Evolutionary conservation across 2,113 vertebrate genomes (phyloP).

Genomic region (Circaetus cinerascens): DNA sequence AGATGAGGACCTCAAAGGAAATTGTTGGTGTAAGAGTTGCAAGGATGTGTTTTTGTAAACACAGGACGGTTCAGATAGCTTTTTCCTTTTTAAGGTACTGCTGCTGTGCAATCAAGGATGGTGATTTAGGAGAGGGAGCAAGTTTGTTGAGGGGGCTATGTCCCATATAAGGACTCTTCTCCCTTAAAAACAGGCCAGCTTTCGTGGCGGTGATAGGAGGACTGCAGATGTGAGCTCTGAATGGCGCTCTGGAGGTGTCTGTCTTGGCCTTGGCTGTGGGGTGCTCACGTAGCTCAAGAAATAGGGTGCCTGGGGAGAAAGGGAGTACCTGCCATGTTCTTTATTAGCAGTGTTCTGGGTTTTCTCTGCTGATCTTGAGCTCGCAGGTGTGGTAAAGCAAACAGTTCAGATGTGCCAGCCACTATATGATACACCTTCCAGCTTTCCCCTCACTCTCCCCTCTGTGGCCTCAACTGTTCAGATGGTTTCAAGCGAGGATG

Average conservation of each 20-base stretch:
- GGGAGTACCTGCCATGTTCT: not conserved
- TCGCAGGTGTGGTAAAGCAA: not conserved
- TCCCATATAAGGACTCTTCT: not conserved
- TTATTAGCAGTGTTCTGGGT: rapidly evolving
- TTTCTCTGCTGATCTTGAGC: not conserved
- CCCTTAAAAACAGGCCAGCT: not conserved
- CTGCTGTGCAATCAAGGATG: not conserved
- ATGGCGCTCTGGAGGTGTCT: not conserved
- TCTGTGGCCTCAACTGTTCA: not conserved
- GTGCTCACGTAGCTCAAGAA: not conserved
- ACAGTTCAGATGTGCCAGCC: not conserved
- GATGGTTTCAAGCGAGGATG: not conserved
- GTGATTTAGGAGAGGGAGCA: not conserved
- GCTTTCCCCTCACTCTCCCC: not conserved
- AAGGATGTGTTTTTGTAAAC: not conserved
- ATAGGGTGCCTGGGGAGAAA: rapidly evolving
- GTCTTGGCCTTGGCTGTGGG: not conserved
- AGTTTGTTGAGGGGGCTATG: not conserved
- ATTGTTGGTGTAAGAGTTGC: not conserved
- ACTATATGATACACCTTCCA: not conserved
- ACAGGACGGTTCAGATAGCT: not conserved
- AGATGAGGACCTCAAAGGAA: not conserved
- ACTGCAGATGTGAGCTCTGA: not conserved
- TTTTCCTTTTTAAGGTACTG: rapidly evolving
- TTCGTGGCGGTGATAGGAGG: not conserved